A percentile compares a stretch with the other conserved stretches of the same genome.
Evolutionary conservation across 2,888 invertebrate species (phyloP).

Genomic region (Oscheius onirici): DNA sequence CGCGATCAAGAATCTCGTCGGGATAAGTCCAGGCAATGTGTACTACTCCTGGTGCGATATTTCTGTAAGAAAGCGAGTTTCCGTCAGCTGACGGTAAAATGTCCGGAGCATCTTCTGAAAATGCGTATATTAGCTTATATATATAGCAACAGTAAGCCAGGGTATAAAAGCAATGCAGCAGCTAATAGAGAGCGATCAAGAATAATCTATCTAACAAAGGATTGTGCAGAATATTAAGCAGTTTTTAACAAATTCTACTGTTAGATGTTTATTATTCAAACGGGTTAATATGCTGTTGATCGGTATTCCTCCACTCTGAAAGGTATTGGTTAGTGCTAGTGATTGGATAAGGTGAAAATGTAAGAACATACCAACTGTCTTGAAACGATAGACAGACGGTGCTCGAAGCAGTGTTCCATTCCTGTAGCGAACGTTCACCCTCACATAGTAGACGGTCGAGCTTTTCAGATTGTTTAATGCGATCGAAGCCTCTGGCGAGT

Average conservation of each 20-base stretch:
- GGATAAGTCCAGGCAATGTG: constrained; percentile 64
- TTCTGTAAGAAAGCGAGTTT: constrained; percentile 61
- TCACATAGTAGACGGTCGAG: constrained; percentile 67
- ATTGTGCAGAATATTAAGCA: background rate
- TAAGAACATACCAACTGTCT: constrained; percentile 56
- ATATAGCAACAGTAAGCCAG: background rate
- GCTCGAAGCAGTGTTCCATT: constrained; percentile 64
- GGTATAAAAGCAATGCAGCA: background rate
- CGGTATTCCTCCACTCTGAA: constrained; percentile 29
- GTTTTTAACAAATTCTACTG: background rate
- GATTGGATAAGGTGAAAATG: background rate
- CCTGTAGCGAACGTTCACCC: constrained; percentile 59
- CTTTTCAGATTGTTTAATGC: constrained; percentile 58
- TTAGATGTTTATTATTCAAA: constrained; percentile 27
- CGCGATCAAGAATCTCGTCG: constrained; percentile 50
- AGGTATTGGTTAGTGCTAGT: background rate
- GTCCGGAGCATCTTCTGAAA: constrained; percentile 27
- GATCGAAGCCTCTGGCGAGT: constrained; percentile 55
- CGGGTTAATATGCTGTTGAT: constrained; percentile 23
- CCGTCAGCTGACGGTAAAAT: constrained; percentile 44
- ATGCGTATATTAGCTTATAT: background rate
- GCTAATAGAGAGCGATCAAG: background rate
- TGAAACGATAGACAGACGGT: constrained; percentile 66
- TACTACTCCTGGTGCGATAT: constrained; percentile 61
- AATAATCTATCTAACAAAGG: constrained; percentile 15